Conservation (phyloP, 1,140 invertebrate species). For the Cydia amplana region DNA sequence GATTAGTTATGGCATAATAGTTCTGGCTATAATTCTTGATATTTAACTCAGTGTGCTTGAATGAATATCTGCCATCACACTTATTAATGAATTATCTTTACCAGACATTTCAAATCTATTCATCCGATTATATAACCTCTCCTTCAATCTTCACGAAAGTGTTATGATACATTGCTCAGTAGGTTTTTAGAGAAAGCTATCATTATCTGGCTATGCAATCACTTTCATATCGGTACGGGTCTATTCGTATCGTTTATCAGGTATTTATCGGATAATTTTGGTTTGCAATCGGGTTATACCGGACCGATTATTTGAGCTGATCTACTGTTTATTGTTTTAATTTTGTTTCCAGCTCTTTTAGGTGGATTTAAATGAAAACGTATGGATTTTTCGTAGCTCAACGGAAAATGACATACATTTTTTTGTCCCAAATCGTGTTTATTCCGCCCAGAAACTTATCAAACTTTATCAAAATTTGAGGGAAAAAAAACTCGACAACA, state of each 20-base stretch:
- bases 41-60: too few species aligned
- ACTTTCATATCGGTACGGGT: slow-evolving; percentile 12
- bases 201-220: slow-evolving; percentile 13
- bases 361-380: too few species aligned
- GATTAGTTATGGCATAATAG: too few species aligned
- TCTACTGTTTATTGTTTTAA: background rate
- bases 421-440: too few species aligned
- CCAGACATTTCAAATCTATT: background rate
- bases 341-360: too few species aligned
- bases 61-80: background rate
- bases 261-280: background rate
- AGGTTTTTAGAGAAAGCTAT: slow-evolving; percentile 30
- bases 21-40: too few species aligned
- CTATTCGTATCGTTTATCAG: background rate
- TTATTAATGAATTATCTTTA: background rate
- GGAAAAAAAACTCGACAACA: too few species aligned
- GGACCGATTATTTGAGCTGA: background rate
- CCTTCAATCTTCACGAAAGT: slow-evolving; percentile 16
- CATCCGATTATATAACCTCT: background rate
- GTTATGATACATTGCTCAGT: slow-evolving; percentile 20
- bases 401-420: too few species aligned
- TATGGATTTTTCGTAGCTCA: too few species aligned
- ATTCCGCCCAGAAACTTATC: too few species aligned
- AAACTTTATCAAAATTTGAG: too few species aligned
- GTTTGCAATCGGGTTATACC: background rate